Evolutionary conservation across 1,140 invertebrate species (phyloP).

Genomic region (Caenorhabditis brenneri): DNA sequence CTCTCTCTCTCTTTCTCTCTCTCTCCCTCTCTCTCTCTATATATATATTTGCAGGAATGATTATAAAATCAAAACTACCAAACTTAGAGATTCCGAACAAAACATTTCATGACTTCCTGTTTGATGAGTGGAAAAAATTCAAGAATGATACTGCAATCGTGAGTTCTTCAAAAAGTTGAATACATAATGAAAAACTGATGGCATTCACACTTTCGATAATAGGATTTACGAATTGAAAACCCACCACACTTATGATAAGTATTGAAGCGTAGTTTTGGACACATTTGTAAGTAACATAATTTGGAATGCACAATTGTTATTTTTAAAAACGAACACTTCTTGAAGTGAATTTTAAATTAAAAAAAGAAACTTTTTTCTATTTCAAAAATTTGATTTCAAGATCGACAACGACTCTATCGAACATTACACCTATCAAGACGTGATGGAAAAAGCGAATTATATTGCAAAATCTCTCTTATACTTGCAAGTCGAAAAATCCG

Average conservation of each 20-base stretch:
- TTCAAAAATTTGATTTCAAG: background rate
- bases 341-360: no score
- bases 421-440: background rate
- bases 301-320: no score
- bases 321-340: no score
- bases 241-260: no score
- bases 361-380: no score
- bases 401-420: conserved; percentile 16
- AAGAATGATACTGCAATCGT: background rate
- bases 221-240: no score
- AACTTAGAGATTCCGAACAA: conserved; percentile 16
- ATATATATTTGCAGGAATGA: background rate
- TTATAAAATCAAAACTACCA: conserved; percentile 9
- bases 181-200: no score
- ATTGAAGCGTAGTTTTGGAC: no score
- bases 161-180: background rate
- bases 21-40: background rate
- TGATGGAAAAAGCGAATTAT: background rate
- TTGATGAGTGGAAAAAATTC: conserved; percentile 24
- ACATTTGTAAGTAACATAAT: no score
- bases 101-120: conserved; percentile 18
- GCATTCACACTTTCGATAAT: no score
- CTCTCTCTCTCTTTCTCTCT: background rate
- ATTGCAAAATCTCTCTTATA: background rate
- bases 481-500: conserved; percentile 29